phyloP scores from a whole-genome alignment of 2,888 invertebrate genomes.

The Hedya salicella region DNA sequence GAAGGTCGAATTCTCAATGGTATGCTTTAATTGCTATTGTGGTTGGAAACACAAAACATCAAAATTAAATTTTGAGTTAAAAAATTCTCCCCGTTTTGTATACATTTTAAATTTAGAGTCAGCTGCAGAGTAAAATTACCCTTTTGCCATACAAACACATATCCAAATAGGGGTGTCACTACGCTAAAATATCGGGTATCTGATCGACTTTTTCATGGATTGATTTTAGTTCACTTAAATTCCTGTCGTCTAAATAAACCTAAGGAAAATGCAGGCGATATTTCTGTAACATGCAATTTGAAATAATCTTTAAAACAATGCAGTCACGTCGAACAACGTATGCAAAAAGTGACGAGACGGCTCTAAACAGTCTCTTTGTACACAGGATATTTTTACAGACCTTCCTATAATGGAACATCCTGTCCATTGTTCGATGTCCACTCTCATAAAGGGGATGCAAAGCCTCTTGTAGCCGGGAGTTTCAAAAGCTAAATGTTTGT shows the following conservation, averaged over 20 bases:
- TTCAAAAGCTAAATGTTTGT: slow-evolving; percentile 46
- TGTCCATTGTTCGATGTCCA: slow-evolving; percentile 68
- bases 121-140: too few species aligned
- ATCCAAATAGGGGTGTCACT: too few species aligned
- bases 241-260: not conserved
- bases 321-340: not conserved
- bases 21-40: slow-evolving; percentile 9
- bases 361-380: slow-evolving; percentile 57
- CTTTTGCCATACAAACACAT: too few species aligned
- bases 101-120: too few species aligned
- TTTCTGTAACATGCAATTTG: not conserved
- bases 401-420: slow-evolving; percentile 65
- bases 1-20: slow-evolving; percentile 19
- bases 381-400: slow-evolving; percentile 64
- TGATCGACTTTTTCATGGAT: too few species aligned
- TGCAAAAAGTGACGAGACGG: not conserved
- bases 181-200: too few species aligned
- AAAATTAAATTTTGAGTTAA: not conserved
- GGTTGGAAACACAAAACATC: too few species aligned
- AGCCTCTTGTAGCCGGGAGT: slow-evolving; percentile 44
- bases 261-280: not conserved
- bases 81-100: not conserved
- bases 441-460: slow-evolving; percentile 57
- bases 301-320: not conserved
- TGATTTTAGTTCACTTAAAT: too few species aligned